Percentiles rank a stretch among this genome's conserved stretches.
phyloP scores from a whole-genome alignment of 2,888 invertebrate species.

The Eupithecia exiguata region DNA sequence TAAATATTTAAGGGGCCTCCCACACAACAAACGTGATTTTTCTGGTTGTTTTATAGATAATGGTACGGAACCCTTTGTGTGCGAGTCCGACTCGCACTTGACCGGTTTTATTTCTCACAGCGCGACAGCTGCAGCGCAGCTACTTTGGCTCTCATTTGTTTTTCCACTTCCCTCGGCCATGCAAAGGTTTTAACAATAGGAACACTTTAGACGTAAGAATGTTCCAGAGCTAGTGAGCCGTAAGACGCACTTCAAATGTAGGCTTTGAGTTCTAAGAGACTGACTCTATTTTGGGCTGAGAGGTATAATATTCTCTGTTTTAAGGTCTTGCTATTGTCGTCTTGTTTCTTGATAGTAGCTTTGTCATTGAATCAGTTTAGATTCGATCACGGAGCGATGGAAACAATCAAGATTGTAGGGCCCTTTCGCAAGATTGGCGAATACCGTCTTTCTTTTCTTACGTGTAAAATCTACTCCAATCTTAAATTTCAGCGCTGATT shows the following conservation, averaged over 20 bases:
- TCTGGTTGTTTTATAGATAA: too few relatives aligned
- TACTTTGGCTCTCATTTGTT: conserved; percentile 54
- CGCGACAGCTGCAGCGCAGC: conserved; percentile 25
- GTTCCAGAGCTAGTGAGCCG: conserved; percentile 39
- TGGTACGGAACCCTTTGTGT: too few relatives aligned
- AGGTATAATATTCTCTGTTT: neutral
- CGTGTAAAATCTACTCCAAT: neutral
- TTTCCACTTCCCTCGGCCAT: conserved; percentile 50
- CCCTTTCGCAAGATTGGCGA: neutral
- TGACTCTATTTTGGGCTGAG: neutral
- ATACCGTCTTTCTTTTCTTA: neutral
- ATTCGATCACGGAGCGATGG: neutral
- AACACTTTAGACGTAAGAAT: conserved; percentile 53
- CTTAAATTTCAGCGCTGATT: neutral
- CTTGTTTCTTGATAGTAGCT: neutral
- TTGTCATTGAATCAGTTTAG: neutral
- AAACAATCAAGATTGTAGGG: neutral
- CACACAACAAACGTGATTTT: too few relatives aligned
- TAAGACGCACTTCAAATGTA: conserved; percentile 37
- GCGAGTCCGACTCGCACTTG: too few relatives aligned
- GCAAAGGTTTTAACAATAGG: conserved; percentile 60
- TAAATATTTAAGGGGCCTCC: too few relatives aligned
- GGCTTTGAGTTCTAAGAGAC: conserved; percentile 20
- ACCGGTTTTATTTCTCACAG: too few relatives aligned
- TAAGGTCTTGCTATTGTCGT: neutral